Conservation (phyloP, 2,113 vertebrate species). For the Melanostigma gelatinosum region DNA sequence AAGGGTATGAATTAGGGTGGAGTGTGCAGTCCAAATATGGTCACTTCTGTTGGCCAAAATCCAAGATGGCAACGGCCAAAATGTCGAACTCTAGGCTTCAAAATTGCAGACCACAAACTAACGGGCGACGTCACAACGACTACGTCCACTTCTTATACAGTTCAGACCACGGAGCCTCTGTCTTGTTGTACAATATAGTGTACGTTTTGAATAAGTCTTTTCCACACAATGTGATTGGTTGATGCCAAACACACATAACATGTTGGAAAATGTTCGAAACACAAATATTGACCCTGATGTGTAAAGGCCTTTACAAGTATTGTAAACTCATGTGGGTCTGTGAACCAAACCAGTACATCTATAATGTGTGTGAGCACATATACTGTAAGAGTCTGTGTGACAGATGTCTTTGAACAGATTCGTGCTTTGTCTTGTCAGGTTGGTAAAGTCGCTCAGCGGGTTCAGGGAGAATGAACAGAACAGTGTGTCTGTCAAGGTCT, state of each 20-base stretch:
- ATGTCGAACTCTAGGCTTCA: too few species aligned
- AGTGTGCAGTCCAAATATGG: too few species aligned
- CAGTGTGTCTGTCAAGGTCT: neutral
- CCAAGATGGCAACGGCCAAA: neutral
- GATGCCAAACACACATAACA: too few species aligned
- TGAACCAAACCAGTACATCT: neutral
- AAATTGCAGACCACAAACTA: too few species aligned
- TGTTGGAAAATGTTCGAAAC: too few species aligned
- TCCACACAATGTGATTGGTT: too few species aligned
- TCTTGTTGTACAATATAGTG: too few species aligned
- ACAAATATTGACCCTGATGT: too few species aligned
- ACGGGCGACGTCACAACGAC: too few species aligned
- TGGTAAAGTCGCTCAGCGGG: conserved; percentile 41
- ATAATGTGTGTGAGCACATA: neutral
- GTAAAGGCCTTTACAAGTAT: neutral
- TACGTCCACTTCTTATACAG: too few species aligned
- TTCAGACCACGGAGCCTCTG: too few species aligned
- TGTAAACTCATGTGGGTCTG: neutral
- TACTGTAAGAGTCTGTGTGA: neutral
- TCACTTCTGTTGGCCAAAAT: neutral
- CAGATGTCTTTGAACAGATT: neutral
- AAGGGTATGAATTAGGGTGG: too few species aligned
- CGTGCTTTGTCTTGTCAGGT: conserved; percentile 27
- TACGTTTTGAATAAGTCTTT: neutral
- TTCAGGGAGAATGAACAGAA: conserved; percentile 38